Evolutionary conservation across 2,113 vertebrate species (phyloP), one percentile per base, ranked within the genome.

Genomic region (Chionomys nivalis): DNA sequence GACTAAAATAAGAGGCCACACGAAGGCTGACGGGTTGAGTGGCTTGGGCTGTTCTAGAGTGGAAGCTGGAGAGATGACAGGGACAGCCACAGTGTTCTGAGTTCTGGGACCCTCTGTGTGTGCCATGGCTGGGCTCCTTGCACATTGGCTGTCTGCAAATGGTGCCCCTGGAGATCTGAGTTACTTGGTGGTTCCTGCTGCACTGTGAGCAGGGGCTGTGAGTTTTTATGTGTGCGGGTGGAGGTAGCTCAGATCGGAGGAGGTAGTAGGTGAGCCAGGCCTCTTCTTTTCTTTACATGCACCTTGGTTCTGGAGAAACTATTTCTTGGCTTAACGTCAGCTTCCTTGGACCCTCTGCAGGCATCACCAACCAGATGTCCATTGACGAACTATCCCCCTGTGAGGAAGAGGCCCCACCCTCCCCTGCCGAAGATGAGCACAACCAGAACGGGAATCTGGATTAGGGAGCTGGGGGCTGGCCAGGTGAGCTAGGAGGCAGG

Each of bases 311-410:
- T 86, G 68, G 66, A 92, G 66, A 61, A 90, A 63, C 3, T 3
- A n/a, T 16, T 47, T 86, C 61, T 63, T 23, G 4, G 33, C 44
- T 89, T 93, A 44, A 70, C 16, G 33, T 82, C 33, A 66, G 26
- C 78, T 21, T 93, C 78, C 78, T 86, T 79, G 89, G 12, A 87
- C n/a, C 23, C 39, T 61, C 7, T 7, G 0, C 86, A 99, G 99
- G 99, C 44, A 97, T 99, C 97, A 98, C 98, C 94, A 99, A 99
- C 97, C 98, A 99, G 98, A 98, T 98, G 36, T 98, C 98, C 96
- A 98, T 98, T 5, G 99, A 99, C 0, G 99, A 99, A 73, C 95
- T 98, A 87, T 98, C 98, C 0, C 98, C 98, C 5, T 98, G 98
- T 17, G 98, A 98, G 93, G 98, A 98, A 68, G 97, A 97, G 83